phyloP scores from a whole-genome alignment of 2,888 invertebrate species.

The Epinotia nisella region DNA sequence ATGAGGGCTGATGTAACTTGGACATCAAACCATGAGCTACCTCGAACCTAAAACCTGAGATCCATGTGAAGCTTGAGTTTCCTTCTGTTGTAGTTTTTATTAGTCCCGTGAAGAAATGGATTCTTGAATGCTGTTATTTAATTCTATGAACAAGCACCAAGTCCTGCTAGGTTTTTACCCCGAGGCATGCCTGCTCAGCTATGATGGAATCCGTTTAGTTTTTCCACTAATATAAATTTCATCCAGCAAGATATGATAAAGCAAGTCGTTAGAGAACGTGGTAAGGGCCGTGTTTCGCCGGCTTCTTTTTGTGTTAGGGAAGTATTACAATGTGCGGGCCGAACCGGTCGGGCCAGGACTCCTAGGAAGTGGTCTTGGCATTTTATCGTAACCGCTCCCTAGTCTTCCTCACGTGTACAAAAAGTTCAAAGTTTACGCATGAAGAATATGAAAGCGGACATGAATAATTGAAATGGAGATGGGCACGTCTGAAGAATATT shows the following conservation, averaged over 20 bases:
- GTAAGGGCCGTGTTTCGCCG: conserved; percentile 51
- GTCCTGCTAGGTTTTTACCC: conserved; percentile 20
- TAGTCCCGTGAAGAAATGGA: not conserved
- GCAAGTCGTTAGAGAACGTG: conserved; percentile 59
- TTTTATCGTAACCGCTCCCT: conserved; percentile 61
- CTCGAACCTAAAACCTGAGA: not conserved
- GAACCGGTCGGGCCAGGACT: conserved; percentile 63
- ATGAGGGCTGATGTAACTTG: conserved; percentile 77
- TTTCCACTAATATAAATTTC: conserved; percentile 47
- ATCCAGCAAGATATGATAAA: conserved; percentile 46
- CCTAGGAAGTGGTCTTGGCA: conserved; percentile 64
- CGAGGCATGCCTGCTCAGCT: conserved; percentile 26
- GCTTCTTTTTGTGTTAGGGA: conserved; percentile 67
- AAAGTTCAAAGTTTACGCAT: conserved; percentile 59
- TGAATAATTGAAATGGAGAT: conserved; percentile 65
- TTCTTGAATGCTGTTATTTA: conserved; percentile 24
- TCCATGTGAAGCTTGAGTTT: not conserved
- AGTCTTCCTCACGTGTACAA: conserved; percentile 55
- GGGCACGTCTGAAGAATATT: conserved; percentile 59
- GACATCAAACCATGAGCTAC: conserved; percentile 42
- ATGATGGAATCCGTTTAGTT: conserved; percentile 49
- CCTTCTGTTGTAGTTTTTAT: not conserved
- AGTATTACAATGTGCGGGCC: conserved; percentile 66
- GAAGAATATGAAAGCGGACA: conserved; percentile 60
- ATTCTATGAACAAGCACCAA: conserved; percentile 17